Base-by-base conservation (phyloP, 2,888 invertebrate genomes). In the Pristionchus arcanus region DNA sequence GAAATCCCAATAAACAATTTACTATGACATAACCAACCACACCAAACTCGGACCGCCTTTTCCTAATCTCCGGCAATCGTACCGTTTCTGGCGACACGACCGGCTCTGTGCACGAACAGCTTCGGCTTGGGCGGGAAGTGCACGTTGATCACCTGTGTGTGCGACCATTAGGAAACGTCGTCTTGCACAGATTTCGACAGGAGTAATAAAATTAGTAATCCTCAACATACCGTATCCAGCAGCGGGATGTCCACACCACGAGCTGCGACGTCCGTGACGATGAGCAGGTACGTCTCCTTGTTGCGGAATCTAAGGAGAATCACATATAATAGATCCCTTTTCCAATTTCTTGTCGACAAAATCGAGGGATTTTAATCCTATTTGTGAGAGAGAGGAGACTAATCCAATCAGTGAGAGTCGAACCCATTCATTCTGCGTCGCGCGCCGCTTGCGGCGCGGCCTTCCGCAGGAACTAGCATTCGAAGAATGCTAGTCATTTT, bases 211-310 rank as follows among this genome's bases (percentile, higher is more conserved):
- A 68, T 68, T 37, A 28, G 55, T 21, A 59, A 86, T 34, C 34
- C 0, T 31, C 74, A 2, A 25, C 53, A 4, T 88, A 92, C 93
- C 87, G 91, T 98, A 95, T 99, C 99, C 92, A 99, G 96, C 91
- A 97, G 97, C 0, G 99, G 99, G 94, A 99, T 97, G 95, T 99
- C 99, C 90, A 99, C 97, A 91, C 99, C 99, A 95, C 99, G 96
- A 0, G 99, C 99, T 0, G 99, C 99, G 1, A 99, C 97, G 96
- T 99, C 99, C 0, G 99, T 99, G 0, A 99, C 99, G 37, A 99
- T 96, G 85, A 99, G 96, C 31, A 98, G 97, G 37, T 97, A 97
- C 1, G 97, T 97, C 96, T 97, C 97, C 92, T 97, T 97, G 90
- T 95, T 94, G 74, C 97, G 97, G 96, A 98, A 98, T 95, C 97